Conservation (phyloP, 2,113 vertebrate genomes). For the Nymphicus hollandicus region DNA sequence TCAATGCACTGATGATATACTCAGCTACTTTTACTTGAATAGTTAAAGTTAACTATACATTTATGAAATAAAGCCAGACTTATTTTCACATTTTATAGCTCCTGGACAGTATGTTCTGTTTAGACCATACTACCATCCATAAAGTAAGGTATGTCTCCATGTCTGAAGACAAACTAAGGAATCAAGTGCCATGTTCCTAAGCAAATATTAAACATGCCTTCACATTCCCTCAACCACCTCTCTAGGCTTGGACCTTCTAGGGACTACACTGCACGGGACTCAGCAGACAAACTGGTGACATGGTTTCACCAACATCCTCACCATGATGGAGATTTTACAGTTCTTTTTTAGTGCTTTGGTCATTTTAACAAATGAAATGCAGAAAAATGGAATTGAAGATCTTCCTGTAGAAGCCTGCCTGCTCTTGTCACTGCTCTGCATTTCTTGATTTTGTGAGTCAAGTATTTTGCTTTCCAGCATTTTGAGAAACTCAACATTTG, state of each 20-base stretch:
- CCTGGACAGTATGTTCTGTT: not conserved
- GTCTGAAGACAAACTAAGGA: not conserved
- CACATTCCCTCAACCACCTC: not conserved
- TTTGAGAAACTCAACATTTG: not conserved
- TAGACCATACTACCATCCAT: not conserved
- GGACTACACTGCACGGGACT: not conserved
- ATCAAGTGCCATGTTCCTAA: not conserved
- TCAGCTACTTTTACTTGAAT: not conserved
- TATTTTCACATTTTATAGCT: not conserved
- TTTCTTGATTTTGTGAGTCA: not conserved
- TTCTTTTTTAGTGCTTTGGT: not conserved
- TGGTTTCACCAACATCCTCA: not conserved
- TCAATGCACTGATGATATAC: not conserved
- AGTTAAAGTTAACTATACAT: not conserved
- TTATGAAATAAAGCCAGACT: not conserved
- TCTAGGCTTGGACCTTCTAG: not conserved
- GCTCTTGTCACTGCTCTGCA: not conserved
- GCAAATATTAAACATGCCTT: not conserved
- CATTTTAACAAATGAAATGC: not conserved
- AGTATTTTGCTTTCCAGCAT: not conserved
- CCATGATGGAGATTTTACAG: not conserved
- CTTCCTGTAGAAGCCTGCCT: not conserved
- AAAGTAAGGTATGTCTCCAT: not conserved
- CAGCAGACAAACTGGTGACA: not conserved
- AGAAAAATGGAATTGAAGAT: not conserved